Base-by-base conservation (phyloP, 2,888 invertebrate genomes). In the Bedellia somnulentella region DNA sequence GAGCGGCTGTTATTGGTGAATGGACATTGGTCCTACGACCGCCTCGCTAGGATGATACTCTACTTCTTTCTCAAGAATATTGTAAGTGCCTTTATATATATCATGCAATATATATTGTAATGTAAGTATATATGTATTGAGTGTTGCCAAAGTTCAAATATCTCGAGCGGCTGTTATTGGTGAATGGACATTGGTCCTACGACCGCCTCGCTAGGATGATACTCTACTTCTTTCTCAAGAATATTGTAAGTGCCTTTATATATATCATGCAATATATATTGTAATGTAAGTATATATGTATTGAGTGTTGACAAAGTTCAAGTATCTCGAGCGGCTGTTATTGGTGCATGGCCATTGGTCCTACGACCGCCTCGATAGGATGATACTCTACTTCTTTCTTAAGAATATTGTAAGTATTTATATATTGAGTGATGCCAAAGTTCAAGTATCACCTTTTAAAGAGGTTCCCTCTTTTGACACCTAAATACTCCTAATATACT, bases 51-150 rank as follows among this genome's bases (percentile, higher is more conserved):
- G 41, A 95, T 96, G 87, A 91, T 97, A 49, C 81, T 94, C 17
- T 97, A 95, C 68, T 98, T 96, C 75, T 95, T 97, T 61, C 94
- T 96, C 57, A 98, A 98, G 75, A 97, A 96, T 78, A 92, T 95
- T 51, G 93, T 94, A 67, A 82, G 88, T 81, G 31, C n/a, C n/a
- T n/a, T n/a, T n/a, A n/a, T n/a, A n/a, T n/a, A n/a, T n/a, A n/a
- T n/a, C n/a, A n/a, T n/a, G n/a, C n/a, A n/a, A n/a, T n/a, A n/a
- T n/a, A n/a, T n/a, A n/a, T n/a, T n/a, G n/a, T n/a, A n/a, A n/a
- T n/a, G n/a, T n/a, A n/a, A n/a, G n/a, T n/a, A n/a, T n/a, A n/a
- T n/a, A n/a, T n/a, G n/a, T n/a, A n/a, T n/a, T n/a, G n/a, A n/a
- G n/a, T n/a, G n/a, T n/a, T n/a, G n/a, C n/a, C n/a, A n/a, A n/a